Percentiles rank a stretch among this genome's conserved stretches.
Conservation (phyloP, 2,888 invertebrate genomes). For the Ametastegia equiseti region DNA sequence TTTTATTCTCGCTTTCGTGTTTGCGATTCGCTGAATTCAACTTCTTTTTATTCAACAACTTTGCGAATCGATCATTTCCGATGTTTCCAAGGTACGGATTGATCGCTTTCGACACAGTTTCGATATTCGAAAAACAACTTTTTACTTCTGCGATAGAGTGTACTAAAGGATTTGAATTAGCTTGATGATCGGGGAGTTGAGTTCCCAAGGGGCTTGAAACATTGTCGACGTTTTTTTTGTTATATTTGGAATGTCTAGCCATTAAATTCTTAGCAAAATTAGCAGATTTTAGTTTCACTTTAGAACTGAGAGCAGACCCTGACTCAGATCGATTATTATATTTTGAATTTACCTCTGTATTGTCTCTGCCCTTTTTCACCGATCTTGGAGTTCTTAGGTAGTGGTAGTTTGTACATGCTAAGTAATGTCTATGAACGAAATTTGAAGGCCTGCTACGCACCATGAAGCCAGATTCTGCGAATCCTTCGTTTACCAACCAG, state of each 20-base stretch:
- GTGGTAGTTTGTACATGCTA: slow-evolving; percentile 35
- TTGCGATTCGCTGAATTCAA: not conserved
- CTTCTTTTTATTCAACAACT: not conserved
- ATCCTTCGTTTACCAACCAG: slow-evolving; percentile 65
- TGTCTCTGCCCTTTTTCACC: not conserved
- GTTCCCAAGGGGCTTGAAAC: not conserved
- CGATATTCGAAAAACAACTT: not conserved
- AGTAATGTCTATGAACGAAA: slow-evolving; percentile 56
- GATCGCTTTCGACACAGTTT: not conserved
- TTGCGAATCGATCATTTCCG: not conserved
- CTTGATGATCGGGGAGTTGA: not conserved
- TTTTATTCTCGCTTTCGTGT: not conserved
- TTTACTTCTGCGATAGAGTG: not conserved
- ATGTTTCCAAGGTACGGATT: not conserved
- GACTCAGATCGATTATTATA: not conserved
- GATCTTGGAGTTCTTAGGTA: not conserved
- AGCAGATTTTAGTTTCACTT: not conserved
- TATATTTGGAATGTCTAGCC: slow-evolving; percentile 34
- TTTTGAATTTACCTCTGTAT: not conserved
- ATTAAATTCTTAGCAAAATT: not conserved
- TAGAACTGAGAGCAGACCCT: not conserved
- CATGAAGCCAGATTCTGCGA: slow-evolving; percentile 66
- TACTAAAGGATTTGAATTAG: not conserved
- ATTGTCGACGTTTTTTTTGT: not conserved
- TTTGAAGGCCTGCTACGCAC: slow-evolving; percentile 67